These are phyloP conservation scores for Mionectes olivaceus DNA, from an alignment of 2,797 vertebrate species.

Conservation along the genomic window DNA sequence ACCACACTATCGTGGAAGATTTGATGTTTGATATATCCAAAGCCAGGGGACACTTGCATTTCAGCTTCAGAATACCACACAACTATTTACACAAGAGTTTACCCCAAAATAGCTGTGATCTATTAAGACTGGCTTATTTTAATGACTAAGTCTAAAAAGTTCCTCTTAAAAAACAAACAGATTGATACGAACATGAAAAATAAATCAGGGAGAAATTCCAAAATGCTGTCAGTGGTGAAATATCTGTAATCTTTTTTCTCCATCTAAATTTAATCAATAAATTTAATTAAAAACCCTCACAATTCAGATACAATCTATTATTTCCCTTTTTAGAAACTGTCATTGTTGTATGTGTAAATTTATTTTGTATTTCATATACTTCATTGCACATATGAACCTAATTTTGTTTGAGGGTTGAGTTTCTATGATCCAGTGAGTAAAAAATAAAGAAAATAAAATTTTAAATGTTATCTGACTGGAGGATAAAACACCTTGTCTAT, in stretches of 20 bases:
- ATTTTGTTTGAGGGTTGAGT: not conserved
- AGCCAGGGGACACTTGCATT: not conserved
- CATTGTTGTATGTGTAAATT: not conserved
- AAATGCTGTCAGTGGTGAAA: not conserved
- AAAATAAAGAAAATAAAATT: not conserved
- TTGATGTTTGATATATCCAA: not conserved
- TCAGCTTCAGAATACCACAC: not conserved
- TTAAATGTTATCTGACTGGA: not conserved
- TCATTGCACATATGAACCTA: not conserved
- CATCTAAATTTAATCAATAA: not conserved
- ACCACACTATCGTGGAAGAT: not conserved
- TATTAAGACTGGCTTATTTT: not conserved
- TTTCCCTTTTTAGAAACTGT: not conserved
- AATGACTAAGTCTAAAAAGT: not conserved
- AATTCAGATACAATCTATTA: not conserved
- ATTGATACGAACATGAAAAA: not conserved
- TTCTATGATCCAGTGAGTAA: not conserved
- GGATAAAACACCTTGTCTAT: not conserved
- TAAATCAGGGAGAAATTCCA: not conserved
- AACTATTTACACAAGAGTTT: not conserved
- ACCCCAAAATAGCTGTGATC: fast-evolving
- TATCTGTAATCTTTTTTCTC: not conserved
- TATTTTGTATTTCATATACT: not conserved
- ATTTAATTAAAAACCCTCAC: not conserved
- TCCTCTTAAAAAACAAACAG: not conserved